phyloP scores from a whole-genome alignment of 2,113 vertebrate species.

The Prietella phreatophila region DNA sequence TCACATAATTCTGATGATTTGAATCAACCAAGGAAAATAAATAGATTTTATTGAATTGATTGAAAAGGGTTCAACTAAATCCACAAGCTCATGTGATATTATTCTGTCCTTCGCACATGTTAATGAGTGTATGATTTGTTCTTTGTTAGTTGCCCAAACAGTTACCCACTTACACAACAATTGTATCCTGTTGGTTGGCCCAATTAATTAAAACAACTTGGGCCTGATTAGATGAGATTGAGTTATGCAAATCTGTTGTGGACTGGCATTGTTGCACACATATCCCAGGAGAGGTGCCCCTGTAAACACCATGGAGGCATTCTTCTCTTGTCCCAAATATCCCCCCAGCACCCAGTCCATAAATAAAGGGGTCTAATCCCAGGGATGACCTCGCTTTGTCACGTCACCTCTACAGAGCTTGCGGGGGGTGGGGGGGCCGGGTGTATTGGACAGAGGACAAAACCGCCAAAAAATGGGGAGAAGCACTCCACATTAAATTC shows the following conservation, averaged over 20 bases:
- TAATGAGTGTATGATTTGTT: slow-evolving; percentile 52
- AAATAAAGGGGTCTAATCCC: slow-evolving; percentile 67
- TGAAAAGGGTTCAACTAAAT: not conserved
- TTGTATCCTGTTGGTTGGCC: slow-evolving; percentile 58
- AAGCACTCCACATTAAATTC: slow-evolving; percentile 62
- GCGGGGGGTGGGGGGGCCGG: not conserved
- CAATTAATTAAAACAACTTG: slow-evolving; percentile 63
- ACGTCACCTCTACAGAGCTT: slow-evolving; percentile 58
- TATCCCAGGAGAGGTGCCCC: slow-evolving; percentile 55
- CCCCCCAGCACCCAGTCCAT: slow-evolving; percentile 61
- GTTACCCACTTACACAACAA: slow-evolving; percentile 50
- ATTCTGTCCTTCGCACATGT: slow-evolving; percentile 1
- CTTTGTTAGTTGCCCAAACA: slow-evolving; percentile 32
- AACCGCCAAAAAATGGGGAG: slow-evolving; percentile 43
- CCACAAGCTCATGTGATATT: slow-evolving; percentile 6
- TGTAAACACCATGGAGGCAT: slow-evolving; percentile 60
- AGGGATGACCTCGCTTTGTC: slow-evolving; percentile 68
- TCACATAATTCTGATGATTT: not conserved
- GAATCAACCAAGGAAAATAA: not conserved
- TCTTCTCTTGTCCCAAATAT: slow-evolving; percentile 56
- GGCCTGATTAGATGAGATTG: slow-evolving; percentile 53
- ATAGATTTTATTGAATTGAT: not conserved
- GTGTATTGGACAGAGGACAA: slow-evolving; percentile 9
- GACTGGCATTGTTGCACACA: slow-evolving; percentile 58
- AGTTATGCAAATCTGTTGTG: slow-evolving; percentile 63